A percentile compares a stretch with the other conserved stretches of the same genome.
phyloP scores from a whole-genome alignment of 2,888 invertebrate species.

The Heliconius aoede region DNA sequence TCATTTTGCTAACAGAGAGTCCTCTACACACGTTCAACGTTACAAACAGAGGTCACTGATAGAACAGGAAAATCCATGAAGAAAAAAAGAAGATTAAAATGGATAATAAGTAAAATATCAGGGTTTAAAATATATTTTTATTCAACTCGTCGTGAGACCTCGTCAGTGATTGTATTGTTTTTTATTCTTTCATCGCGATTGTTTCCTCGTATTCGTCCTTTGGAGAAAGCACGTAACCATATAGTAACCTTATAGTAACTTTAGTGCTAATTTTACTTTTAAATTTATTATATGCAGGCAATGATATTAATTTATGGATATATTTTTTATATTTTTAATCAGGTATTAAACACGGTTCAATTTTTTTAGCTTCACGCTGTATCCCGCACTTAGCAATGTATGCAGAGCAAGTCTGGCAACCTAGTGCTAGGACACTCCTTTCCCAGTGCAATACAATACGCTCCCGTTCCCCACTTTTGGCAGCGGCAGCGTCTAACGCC shows the following conservation, averaged over 20 bases:
- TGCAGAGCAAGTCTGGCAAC: neutral
- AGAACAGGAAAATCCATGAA: neutral
- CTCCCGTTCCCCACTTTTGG: too few relatives aligned
- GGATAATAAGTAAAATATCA: slow-evolving; percentile 18
- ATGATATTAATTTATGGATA: neutral
- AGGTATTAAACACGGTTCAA: too few relatives aligned
- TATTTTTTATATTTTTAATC: too few relatives aligned
- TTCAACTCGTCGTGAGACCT: slow-evolving; percentile 16
- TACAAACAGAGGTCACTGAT: neutral
- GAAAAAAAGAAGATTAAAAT: slow-evolving; percentile 6
- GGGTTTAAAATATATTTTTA: slow-evolving; percentile 15
- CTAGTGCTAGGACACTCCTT: neutral
- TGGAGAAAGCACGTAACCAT: slow-evolving; percentile 8
- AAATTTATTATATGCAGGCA: neutral
- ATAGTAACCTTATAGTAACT: neutral
- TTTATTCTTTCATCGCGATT: neutral
- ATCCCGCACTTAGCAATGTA: neutral
- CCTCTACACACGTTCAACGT: too few relatives aligned
- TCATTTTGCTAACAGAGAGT: too few relatives aligned
- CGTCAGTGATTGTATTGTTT: slow-evolving; percentile 3
- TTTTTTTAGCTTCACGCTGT: neutral
- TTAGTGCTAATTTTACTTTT: neutral
- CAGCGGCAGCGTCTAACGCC: neutral
- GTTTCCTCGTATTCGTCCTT: slow-evolving; percentile 18
- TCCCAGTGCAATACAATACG: neutral